Conservation (phyloP, 1,140 invertebrate species). For the Daktulosphaira vitifoliae region DNA sequence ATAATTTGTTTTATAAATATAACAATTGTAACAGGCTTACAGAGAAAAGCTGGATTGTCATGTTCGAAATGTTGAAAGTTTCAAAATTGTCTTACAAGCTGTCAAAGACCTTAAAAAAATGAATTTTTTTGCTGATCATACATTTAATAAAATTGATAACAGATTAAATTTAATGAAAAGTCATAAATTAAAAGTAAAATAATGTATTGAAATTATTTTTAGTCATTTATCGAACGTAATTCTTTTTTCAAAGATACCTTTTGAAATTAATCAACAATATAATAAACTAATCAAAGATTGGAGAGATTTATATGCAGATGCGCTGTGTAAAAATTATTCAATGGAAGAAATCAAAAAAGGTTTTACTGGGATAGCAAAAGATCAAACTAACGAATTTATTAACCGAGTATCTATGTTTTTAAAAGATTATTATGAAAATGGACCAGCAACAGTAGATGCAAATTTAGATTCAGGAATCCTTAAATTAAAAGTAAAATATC, state of each 20-base stretch:
- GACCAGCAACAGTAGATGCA: conserved; percentile 64
- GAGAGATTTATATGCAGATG: conserved; percentile 15
- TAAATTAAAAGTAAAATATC: background rate
- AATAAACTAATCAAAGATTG: conserved; percentile 36
- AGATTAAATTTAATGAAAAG: conserved; percentile 51
- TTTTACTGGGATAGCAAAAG: conserved; percentile 65
- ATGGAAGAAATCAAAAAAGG: conserved; percentile 64
- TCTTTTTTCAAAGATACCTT: conserved; percentile 34
- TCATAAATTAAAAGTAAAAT: conserved; percentile 49
- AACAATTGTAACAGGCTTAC: too few relatives aligned
- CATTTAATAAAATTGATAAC: conserved; percentile 58
- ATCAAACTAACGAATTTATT: conserved; percentile 63
- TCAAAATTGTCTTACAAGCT: conserved; percentile 73
- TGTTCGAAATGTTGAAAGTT: conserved; percentile 65
- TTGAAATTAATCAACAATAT: conserved; percentile 1
- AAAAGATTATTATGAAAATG: conserved; percentile 60
- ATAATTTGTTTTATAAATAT: too few relatives aligned
- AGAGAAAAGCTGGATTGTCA: conserved; percentile 54
- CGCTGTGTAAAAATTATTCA: conserved; percentile 41
- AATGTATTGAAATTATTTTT: too few relatives aligned
- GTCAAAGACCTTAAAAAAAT: conserved; percentile 64
- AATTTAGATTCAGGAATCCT: conserved; percentile 60
- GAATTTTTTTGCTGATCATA: conserved; percentile 64
- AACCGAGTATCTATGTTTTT: conserved; percentile 57
- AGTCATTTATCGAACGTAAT: too few relatives aligned